Base-by-base conservation (phyloP, 2,797 vertebrate species). In the Lemur catta region DNA sequence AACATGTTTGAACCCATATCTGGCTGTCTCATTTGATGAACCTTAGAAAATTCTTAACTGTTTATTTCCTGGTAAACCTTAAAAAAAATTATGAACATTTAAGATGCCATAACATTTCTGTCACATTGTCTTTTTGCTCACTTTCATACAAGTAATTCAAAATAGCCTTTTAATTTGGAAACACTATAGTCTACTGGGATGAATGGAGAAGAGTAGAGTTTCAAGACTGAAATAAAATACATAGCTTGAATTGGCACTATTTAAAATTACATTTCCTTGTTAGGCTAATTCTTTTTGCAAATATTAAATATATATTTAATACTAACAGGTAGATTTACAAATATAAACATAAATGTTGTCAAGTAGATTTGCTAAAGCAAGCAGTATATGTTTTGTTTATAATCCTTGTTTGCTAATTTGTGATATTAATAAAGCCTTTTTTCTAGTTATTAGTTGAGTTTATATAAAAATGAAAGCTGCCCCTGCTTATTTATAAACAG, bases 401-500 rank as follows among this genome's bases (percentile, higher is more conserved):
- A 67, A 41, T 89, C 35, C 43, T 93, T 85, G 6, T 75, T 96
- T 48, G 24, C 18, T 57, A 41, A 65, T 93, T 86, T 97, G 43
- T 57, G 20, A 74, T 85, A 84, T 61, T 84, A 79, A 59, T 81
- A 91, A 93, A 74, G 26, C 65, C 41, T 87, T 91, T 90, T 67
- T 41, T 90, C 18, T 69, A 86, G 28, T 86, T 88, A 43, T 43
- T 95, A 65, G 0, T 85, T 78, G 63, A 86, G 17, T 95, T 95
- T 85, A 82, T 91, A 20, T 75, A 92, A 88, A 92, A 89, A 55
- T 69, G 46, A 88, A 97, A 92, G n/a, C 67, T 93, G 1, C 24
- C 6, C 28, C 7, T 86, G 28, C 61, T 94, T 96, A 50, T 87
- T 96, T 84, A 71, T 92, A 57, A 96, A 91, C 13, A 80, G 69